A percentile compares a stretch with the other conserved stretches of the same genome.
phyloP scores from a whole-genome alignment of 2,888 invertebrate genomes.

The Alitta virens region DNA sequence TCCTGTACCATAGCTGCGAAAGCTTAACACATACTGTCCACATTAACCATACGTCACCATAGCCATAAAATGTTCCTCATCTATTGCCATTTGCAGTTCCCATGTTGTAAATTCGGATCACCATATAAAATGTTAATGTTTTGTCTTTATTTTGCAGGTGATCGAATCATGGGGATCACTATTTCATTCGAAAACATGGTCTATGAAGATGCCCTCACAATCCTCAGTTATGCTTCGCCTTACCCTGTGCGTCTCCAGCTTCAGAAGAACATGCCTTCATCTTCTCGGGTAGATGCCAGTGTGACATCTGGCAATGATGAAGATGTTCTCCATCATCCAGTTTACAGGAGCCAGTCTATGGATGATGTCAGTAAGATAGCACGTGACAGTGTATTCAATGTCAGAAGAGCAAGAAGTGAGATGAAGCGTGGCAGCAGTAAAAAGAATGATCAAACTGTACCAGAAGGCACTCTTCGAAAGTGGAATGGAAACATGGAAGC shows the following conservation, averaged over 20 bases:
- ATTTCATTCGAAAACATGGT: slow-evolving; percentile 86
- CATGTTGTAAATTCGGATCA: no score
- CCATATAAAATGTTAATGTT: no score
- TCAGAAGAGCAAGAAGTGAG: slow-evolving; percentile 13
- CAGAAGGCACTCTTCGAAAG: slow-evolving; percentile 2
- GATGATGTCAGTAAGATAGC: slow-evolving; percentile 72
- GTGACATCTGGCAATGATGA: slow-evolving; percentile 15
- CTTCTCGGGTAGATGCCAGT: slow-evolving; percentile 1
- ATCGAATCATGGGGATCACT: slow-evolving; percentile 81
- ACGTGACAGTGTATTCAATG: slow-evolving; percentile 13
- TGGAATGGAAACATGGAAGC: slow-evolving; percentile 6
- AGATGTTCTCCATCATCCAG: slow-evolving; percentile 61
- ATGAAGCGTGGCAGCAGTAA: slow-evolving; percentile 13
- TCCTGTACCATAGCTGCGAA: no score
- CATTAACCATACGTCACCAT: no score
- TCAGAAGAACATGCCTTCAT: slow-evolving; percentile 61
- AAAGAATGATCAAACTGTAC: slow-evolving; percentile 5
- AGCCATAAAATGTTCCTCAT: no score
- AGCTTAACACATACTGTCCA: no score
- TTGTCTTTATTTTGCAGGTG: slow-evolving; percentile 64
- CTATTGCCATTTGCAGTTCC: no score
- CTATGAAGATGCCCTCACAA: slow-evolving; percentile 84
- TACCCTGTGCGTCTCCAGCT: slow-evolving; percentile 73
- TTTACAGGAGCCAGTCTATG: slow-evolving; percentile 75
- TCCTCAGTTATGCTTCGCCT: slow-evolving; percentile 86